Evolutionary conservation across 1,140 invertebrate species (phyloP).

Genomic region (Gryllus bimaculatus): DNA sequence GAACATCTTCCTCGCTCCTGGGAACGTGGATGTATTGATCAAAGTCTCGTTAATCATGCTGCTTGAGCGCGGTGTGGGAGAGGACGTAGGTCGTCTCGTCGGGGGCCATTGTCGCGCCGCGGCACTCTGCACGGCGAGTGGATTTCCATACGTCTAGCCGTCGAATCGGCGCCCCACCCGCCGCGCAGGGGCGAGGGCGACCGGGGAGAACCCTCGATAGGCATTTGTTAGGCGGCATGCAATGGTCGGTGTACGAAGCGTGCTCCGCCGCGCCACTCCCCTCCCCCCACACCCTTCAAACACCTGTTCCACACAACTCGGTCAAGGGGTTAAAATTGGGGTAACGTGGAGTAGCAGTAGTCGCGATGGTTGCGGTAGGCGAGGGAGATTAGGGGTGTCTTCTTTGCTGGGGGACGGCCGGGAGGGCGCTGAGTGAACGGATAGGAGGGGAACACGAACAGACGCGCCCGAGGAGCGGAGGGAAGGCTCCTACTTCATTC

Average conservation of each 20-base stretch:
- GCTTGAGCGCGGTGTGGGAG: background rate
- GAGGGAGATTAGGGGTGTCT: conserved; percentile 2
- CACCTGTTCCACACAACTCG: background rate
- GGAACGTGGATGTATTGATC: background rate
- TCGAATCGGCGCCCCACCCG: background rate
- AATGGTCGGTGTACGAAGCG: background rate
- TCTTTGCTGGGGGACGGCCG: background rate
- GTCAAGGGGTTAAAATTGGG: conserved; percentile 3
- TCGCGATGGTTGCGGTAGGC: background rate
- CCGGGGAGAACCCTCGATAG: background rate
- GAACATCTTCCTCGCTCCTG: too few species aligned
- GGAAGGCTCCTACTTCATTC: background rate
- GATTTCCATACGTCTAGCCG: background rate
- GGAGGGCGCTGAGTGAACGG: background rate
- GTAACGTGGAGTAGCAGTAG: background rate
- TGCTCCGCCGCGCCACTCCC: background rate
- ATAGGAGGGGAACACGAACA: background rate
- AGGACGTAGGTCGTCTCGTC: background rate
- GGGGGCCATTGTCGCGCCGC: background rate
- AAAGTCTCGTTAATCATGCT: background rate
- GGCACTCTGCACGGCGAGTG: background rate
- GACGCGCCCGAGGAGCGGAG: too few species aligned
- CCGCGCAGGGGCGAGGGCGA: background rate
- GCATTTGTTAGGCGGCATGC: background rate
- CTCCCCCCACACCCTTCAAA: background rate